phyloP scores from a whole-genome alignment of 2,797 vertebrate genomes.

The Euthynnus affinis region DNA sequence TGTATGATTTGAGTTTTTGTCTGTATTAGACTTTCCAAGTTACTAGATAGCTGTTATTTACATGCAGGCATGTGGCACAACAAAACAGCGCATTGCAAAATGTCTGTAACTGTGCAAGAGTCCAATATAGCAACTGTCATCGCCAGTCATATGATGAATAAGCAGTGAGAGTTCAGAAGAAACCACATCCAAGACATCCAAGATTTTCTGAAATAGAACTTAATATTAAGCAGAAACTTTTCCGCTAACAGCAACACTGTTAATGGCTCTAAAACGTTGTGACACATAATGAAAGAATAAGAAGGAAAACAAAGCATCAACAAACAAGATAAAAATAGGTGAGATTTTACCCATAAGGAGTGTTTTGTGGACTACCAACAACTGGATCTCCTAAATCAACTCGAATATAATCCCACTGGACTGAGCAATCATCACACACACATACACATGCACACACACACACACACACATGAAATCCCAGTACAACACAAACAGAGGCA shows the following conservation, averaged over 20 bases:
- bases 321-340: slow-evolving; percentile 47
- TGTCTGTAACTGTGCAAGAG: too few relatives aligned
- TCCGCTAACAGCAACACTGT: not conserved
- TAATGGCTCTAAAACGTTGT: not conserved
- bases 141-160: not conserved
- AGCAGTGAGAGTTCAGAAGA: not conserved
- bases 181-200: not conserved
- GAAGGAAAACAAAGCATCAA: not conserved
- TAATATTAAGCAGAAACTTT: not conserved
- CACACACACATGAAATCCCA: slow-evolving; percentile 33
- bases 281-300: not conserved
- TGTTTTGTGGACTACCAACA: slow-evolving; percentile 24
- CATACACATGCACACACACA: slow-evolving; percentile 27
- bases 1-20: too few relatives aligned
- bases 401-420: slow-evolving; percentile 46
- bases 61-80: too few relatives aligned
- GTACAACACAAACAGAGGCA: slow-evolving; percentile 48
- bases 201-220: not conserved
- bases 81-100: not conserved
- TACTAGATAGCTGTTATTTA: not conserved
- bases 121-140: not conserved
- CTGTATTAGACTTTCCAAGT: too few relatives aligned
- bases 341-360: slow-evolving; percentile 55
- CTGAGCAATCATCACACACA: slow-evolving; percentile 7
- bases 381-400: slow-evolving; percentile 48